These are phyloP conservation scores for Falco punctatus DNA, from an alignment of 2,113 vertebrate species.

Conservation along the genomic window DNA sequence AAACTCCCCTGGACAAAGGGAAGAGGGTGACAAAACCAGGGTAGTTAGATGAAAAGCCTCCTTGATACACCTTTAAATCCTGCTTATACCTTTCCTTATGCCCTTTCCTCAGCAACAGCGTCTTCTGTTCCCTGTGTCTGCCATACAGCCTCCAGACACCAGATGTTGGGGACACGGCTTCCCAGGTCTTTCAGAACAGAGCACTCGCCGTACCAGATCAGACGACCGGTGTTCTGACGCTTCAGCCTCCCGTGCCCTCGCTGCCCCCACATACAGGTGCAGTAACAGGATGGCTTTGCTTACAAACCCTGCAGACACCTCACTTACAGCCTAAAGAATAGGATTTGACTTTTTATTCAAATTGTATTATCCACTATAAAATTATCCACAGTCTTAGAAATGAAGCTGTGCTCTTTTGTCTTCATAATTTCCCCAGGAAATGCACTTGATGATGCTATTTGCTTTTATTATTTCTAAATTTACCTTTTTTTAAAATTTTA, in stretches of 20 bases:
- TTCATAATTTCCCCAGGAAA: neutral
- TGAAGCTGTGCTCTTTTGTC: neutral
- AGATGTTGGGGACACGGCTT: neutral
- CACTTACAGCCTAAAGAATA: neutral
- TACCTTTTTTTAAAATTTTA: neutral
- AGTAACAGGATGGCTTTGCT: neutral
- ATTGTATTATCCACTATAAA: neutral
- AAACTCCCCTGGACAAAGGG: conserved; percentile 86
- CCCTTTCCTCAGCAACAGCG: neutral
- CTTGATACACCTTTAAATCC: conserved; percentile 39
- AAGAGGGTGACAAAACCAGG: conserved; percentile 21
- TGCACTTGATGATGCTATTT: neutral
- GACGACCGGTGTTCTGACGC: neutral
- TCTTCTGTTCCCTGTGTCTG: neutral
- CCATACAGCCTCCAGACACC: conserved; percentile 9
- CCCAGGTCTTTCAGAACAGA: neutral
- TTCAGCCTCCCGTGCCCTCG: neutral
- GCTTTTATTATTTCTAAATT: neutral
- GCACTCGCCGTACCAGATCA: neutral
- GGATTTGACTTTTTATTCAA: neutral
- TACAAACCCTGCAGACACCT: neutral
- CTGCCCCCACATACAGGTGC: neutral
- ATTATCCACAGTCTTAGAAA: neutral
- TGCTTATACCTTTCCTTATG: conserved; percentile 4
- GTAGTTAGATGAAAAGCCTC: conserved; percentile 15